Conservation (phyloP, 1,140 invertebrate genomes). For the Caenorhabditis latens region DNA sequence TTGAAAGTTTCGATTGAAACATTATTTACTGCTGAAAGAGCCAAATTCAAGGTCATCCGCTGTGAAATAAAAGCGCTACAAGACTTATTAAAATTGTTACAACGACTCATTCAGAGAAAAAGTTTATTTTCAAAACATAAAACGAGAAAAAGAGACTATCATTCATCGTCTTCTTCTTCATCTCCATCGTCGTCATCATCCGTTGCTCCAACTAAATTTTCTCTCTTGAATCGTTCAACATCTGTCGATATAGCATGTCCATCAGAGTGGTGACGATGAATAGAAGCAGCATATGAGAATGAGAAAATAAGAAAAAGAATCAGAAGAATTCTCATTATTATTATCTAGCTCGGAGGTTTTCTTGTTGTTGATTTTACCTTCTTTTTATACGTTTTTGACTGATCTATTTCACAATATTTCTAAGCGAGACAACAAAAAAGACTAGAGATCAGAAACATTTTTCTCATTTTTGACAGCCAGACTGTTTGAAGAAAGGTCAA, state of each 20-base stretch:
- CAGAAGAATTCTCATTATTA: constrained; percentile 38
- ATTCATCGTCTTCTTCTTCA: neutral
- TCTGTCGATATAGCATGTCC: neutral
- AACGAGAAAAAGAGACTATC: neutral
- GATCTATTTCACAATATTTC: neutral
- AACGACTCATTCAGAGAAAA: neutral
- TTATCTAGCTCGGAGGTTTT: neutral
- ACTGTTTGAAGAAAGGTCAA: neutral
- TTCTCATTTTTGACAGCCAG: neutral
- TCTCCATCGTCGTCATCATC: neutral
- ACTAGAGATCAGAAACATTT: neutral
- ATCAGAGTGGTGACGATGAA: constrained; percentile 11
- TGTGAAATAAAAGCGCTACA: no score
- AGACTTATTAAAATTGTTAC: no score
- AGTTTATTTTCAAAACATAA: neutral
- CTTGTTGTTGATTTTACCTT: neutral
- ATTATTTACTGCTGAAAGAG: no score
- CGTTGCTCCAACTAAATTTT: neutral
- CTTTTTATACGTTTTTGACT: neutral
- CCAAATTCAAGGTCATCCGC: no score
- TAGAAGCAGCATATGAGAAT: neutral
- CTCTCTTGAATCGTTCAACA: neutral
- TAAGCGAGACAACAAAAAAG: neutral
- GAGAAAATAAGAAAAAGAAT: constrained; percentile 33
- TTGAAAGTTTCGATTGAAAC: no score